Base-by-base conservation (phyloP, 2,888 invertebrate species). In the Phoenoteleia sp. region DNA sequence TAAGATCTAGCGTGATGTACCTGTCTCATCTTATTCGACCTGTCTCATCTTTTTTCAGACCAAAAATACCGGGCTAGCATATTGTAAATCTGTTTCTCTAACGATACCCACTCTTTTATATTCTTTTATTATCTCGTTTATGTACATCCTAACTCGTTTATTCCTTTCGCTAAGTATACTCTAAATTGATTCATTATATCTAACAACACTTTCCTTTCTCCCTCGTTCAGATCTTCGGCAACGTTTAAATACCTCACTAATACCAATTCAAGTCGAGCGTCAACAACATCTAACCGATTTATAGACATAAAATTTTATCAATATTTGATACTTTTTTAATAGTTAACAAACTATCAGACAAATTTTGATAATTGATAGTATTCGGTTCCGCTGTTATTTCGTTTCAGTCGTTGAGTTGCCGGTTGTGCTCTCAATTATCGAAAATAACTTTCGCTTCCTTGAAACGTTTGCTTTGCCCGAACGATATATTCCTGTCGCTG, bases 381-480 rank as follows among this genome's bases (percentile, higher is more conserved):
- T n/a, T n/a, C n/a, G n/a, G n/a, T n/a, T n/a, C n/a, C n/a, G n/a
- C n/a, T n/a, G n/a, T n/a, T n/a, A n/a, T n/a, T n/a, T n/a, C n/a
- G n/a, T n/a, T n/a, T n/a, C n/a, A n/a, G n/a, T n/a, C n/a, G n/a
- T n/a, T n/a, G n/a, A n/a, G n/a, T n/a, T n/a, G n/a, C n/a, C n/a
- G n/a, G n/a, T n/a, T n/a, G n/a, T n/a, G n/a, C n/a, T n/a, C n/a
- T n/a, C n/a, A n/a, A n/a, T n/a, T n/a, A n/a, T n/a, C n/a, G n/a
- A 82, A 82, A 82, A 82, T 92, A 92, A 90, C 92, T 90, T 88
- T 89, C 87, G 89, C 82, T 85, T 88, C 86, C 89, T 88, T 80
- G 75, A 82, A 86, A 80, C 72, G 74, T 52, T 76, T 27, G 67
- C 66, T 72, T 62, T 54, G 79, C 72, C 69, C 42, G 25, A 74